These are phyloP conservation scores for Dascillus cervinus DNA, from an alignment of 2,888 invertebrate genomes.

Conservation along the genomic window DNA sequence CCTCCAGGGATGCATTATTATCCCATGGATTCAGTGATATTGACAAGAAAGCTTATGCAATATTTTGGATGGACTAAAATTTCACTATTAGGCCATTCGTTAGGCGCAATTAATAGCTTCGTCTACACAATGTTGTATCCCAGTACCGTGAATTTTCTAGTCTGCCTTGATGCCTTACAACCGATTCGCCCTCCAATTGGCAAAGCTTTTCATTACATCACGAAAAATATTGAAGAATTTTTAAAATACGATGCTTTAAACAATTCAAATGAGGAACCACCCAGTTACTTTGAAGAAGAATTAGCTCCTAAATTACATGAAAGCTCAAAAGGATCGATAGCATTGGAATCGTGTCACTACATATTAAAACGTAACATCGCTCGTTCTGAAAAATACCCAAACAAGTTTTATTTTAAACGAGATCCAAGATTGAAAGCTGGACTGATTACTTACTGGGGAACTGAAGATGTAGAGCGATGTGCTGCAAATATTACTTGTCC, in stretches of 20 bases:
- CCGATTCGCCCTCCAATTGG: too few relatives aligned
- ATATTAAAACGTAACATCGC: slow-evolving; percentile 49
- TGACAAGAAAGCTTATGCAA: too few relatives aligned
- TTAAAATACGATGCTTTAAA: slow-evolving; percentile 39
- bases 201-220: too few relatives aligned
- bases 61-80: slow-evolving; percentile 63
- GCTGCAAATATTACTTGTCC: slow-evolving; percentile 6
- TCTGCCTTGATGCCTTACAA: slow-evolving; percentile 53
- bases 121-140: slow-evolving; percentile 56
- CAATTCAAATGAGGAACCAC: slow-evolving; percentile 38
- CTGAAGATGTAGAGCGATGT: slow-evolving; percentile 1
- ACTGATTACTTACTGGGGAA: slow-evolving; percentile 40
- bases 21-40: too few relatives aligned
- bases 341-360: slow-evolving; percentile 46
- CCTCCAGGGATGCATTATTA: slow-evolving; percentile 36
- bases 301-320: slow-evolving; percentile 47
- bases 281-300: slow-evolving; percentile 53
- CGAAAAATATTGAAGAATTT: slow-evolving; percentile 43
- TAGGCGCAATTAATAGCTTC: slow-evolving; percentile 56
- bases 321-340: slow-evolving; percentile 49
- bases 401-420: slow-evolving; percentile 53
- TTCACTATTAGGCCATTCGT: slow-evolving; percentile 60
- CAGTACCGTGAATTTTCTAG: slow-evolving; percentile 50
- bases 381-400: slow-evolving; percentile 45
- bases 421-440: slow-evolving; percentile 55